A percentile compares a stretch with the other conserved stretches of the same genome.
These are phyloP conservation scores for Epinotia ramella DNA, from an alignment of 2,888 invertebrate genomes.

Conservation along the genomic window DNA sequence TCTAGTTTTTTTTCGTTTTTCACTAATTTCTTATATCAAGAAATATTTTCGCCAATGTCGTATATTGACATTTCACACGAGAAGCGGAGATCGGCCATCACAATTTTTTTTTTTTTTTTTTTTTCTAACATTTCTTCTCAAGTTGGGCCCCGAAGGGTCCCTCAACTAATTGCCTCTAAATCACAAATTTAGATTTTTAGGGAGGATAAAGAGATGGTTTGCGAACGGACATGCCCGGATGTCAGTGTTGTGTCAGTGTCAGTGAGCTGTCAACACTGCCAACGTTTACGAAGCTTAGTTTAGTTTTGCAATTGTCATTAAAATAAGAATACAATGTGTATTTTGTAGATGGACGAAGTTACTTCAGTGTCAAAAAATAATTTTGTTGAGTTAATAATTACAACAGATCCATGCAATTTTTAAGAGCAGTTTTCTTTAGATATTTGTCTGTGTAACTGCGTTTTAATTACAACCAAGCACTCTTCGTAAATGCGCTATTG, in stretches of 20 bases:
- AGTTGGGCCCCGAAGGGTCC: too few relatives aligned
- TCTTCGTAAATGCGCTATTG: slow-evolving; percentile 30
- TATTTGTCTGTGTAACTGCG: background rate
- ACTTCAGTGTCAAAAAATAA: background rate
- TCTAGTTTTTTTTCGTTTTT: too few relatives aligned
- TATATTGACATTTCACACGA: too few relatives aligned
- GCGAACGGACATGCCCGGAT: background rate
- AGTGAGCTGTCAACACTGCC: background rate
- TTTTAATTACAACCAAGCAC: background rate
- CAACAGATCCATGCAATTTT: background rate
- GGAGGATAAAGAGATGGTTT: background rate
- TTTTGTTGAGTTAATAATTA: background rate
- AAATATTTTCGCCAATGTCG: too few relatives aligned
- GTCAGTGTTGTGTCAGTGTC: background rate
- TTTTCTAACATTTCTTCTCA: too few relatives aligned
- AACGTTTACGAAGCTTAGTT: background rate
- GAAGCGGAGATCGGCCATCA: too few relatives aligned
- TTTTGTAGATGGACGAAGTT: background rate
- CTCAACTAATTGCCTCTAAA: too few relatives aligned
- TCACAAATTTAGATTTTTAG: too few relatives aligned
- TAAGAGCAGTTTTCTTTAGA: background rate
- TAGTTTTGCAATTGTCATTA: background rate
- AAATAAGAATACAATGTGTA: background rate
- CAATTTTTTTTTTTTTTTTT: too few relatives aligned
- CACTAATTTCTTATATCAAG: too few relatives aligned